Evolutionary conservation across 2,797 vertebrate species (phyloP).

Genomic region (Corythornis leucogaster): DNA sequence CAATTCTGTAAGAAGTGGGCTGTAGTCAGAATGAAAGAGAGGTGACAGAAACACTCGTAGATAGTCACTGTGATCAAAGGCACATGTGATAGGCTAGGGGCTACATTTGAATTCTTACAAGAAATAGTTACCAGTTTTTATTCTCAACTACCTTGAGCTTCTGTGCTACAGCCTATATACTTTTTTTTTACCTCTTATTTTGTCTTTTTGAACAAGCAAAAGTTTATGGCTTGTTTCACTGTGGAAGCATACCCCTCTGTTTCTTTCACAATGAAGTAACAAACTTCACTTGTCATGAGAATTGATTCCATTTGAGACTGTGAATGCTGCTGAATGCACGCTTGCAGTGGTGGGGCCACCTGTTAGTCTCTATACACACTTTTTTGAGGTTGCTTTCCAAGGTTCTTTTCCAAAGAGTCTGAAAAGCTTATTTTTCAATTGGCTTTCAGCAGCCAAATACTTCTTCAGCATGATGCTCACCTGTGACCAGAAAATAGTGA

Average conservation of each 20-base stretch:
- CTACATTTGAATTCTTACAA: not conserved
- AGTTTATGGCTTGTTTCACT: not conserved
- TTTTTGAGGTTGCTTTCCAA: not conserved
- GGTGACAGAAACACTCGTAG: not conserved
- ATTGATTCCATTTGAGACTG: not conserved
- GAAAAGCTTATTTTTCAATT: not conserved
- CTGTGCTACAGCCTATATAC: not conserved
- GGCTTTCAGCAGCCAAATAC: not conserved
- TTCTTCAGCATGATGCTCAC: not conserved
- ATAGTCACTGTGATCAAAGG: not conserved
- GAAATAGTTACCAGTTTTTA: not conserved
- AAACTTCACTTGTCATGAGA: not conserved
- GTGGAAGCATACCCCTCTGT: not conserved
- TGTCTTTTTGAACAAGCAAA: not conserved
- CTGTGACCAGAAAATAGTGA: not conserved
- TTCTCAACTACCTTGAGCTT: not conserved
- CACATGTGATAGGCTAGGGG: not conserved
- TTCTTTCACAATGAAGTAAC: not conserved
- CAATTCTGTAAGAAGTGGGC: not conserved
- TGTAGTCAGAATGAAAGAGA: not conserved
- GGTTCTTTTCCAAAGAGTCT: not conserved
- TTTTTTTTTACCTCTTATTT: not conserved
- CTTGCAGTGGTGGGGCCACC: not conserved
- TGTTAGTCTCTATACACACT: not conserved
- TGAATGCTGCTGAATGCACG: not conserved